Evolutionary conservation across 2,888 invertebrate species (phyloP), one percentile per base, ranked within the genome.

Genomic region (Leptinotarsa tumamoca): DNA sequence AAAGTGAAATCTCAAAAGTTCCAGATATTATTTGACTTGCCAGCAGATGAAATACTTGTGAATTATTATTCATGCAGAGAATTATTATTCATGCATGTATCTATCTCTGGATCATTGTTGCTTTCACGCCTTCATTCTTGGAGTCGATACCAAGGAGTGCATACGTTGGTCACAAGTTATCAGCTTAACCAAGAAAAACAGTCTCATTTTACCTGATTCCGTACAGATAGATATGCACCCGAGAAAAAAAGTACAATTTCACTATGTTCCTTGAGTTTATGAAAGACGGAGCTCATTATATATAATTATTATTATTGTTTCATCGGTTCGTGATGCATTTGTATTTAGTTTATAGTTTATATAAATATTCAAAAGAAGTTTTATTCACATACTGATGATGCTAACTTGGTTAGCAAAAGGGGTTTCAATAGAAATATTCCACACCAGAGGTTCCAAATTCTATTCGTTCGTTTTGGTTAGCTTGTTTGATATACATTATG

Each of bases 41-140:
- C 97, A 1, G 92, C 93, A 83, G 97, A 98, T 86, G 99, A 99
- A 87, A 98, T 96, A 88, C 91, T 99, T 82, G 98, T 99, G n/a
- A 98, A 96, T 89, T 98, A 96, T 87, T 96, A 96, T 87, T 95
- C 96, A 17, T 96, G 96, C 91, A 95, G 95, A 21, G 21, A 21
- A 21, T 21, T 21, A 21, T 21, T 21, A 21, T 21, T 21, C 21
- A 21, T 21, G 21, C 21, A 21, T 99, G 87, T 99, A 98, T 87
- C 91, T 99, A n/a, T 98, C 98, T 23, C 94, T 99, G 52, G 97
- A 98, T 87, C 96, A 97, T 88, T 92, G 98, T 87, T 98, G 98
- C 87, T 99, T 99, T 89, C 95, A 98, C 88, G 96, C 98, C 0
- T 97, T 96, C 86, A 94, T 99, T 85, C 92, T 99, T 89, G 97